Percentiles rank a stretch among this genome's conserved stretches.
Evolutionary conservation across 2,113 vertebrate genomes (phyloP).

Genomic region (Romanogobio albipinnatus): DNA sequence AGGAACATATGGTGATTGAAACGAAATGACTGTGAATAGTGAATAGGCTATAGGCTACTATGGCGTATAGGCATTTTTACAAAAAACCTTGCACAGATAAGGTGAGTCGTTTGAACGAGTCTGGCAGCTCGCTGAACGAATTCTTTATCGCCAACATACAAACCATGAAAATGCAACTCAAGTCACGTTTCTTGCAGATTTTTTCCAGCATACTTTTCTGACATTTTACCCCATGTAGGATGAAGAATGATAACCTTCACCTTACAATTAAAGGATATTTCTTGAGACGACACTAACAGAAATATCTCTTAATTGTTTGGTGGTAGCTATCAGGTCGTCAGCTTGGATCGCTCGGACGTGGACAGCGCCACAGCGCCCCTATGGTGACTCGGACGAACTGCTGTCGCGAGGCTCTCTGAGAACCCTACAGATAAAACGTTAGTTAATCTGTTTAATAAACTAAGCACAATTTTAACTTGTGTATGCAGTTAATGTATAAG

Average conservation of each 20-base stretch:
- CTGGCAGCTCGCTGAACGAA: not conserved
- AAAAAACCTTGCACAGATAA: not conserved
- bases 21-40: not conserved
- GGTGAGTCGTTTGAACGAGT: not conserved
- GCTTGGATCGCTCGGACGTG: slow-evolving; percentile 66
- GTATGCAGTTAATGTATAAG: not conserved
- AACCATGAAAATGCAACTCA: not conserved
- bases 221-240: slow-evolving; percentile 11
- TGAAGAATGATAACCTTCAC: slow-evolving; percentile 65
- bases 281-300: slow-evolving; percentile 73
- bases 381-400: not conserved
- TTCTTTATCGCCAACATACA: not conserved
- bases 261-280: slow-evolving; percentile 87
- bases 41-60: not conserved
- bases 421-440: not conserved
- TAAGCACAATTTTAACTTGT: not conserved
- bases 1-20: slow-evolving; percentile 6
- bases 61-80: not conserved
- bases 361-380: slow-evolving; percentile 63
- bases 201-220: not conserved
- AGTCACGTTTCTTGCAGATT: not conserved
- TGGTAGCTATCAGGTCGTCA: slow-evolving; percentile 70
- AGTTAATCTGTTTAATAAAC: not conserved
- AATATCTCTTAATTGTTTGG: slow-evolving; percentile 82
- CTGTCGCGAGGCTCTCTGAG: not conserved